These are phyloP conservation scores for Noturus placidus DNA, from an alignment of 2,113 vertebrate genomes.

Conservation along the genomic window DNA sequence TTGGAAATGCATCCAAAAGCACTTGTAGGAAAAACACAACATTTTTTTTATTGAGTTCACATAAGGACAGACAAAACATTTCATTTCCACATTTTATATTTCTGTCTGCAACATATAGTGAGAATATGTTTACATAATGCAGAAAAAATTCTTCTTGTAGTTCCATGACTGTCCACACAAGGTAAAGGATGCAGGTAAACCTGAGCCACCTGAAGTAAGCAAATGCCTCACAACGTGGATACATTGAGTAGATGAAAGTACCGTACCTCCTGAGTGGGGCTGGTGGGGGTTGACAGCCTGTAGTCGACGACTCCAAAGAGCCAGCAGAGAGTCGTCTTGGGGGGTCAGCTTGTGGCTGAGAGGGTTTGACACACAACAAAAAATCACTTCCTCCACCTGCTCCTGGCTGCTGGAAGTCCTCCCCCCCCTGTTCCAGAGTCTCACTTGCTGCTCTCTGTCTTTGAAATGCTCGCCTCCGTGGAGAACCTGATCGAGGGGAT, in stretches of 20 bases:
- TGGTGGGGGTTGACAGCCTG: conserved; percentile 61
- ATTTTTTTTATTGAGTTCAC: not conserved
- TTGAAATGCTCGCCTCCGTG: conserved; percentile 88
- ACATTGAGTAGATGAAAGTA: not conserved
- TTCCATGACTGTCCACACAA: not conserved
- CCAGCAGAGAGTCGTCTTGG: conserved; percentile 72
- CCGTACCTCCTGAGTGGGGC: conserved; percentile 87
- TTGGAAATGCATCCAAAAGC: not conserved
- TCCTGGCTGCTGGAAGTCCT: conserved; percentile 68
- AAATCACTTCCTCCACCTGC: conserved; percentile 62
- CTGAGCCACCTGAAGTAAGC: not conserved
- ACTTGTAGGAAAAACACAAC: not conserved
- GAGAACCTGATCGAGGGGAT: conserved; percentile 75
- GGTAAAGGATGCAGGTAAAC: not conserved
- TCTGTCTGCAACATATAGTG: not conserved
- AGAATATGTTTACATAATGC: conserved; percentile 16
- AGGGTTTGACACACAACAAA: conserved; percentile 73
- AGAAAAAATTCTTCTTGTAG: not conserved
- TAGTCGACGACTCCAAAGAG: conserved; percentile 72
- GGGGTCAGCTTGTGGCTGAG: conserved; percentile 65
- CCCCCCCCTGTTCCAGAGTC: conserved; percentile 85
- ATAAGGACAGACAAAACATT: not conserved
- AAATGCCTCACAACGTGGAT: not conserved
- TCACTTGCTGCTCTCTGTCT: conserved; percentile 94
- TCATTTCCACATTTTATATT: not conserved